Conservation (phyloP, 2,888 invertebrate species). For the Micropterix aruncella region DNA sequence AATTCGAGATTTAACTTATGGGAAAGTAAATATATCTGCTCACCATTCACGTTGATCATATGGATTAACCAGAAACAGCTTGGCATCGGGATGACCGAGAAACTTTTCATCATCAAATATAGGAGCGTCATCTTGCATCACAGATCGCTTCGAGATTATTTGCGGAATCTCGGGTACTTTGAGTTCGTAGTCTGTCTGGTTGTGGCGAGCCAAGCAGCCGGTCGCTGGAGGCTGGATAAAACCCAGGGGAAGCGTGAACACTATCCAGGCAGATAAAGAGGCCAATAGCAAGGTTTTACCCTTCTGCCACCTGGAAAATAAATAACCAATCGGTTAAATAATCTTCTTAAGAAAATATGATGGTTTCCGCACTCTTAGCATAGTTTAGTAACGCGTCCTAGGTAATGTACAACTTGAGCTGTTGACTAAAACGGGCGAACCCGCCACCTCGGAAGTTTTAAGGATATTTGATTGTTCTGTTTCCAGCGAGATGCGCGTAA, state of each 20-base stretch:
- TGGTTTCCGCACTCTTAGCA: no score
- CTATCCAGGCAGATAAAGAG: slow-evolving; percentile 88
- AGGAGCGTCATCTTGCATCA: slow-evolving; percentile 19
- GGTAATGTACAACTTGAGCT: no score
- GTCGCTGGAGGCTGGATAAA: slow-evolving; percentile 91
- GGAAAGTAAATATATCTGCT: no score
- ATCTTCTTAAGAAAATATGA: background rate
- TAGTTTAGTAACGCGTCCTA: no score
- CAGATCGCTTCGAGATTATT: slow-evolving; percentile 35
- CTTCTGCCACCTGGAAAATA: slow-evolving; percentile 51
- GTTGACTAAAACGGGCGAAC: no score
- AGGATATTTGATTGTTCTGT: no score
- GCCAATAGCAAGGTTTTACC: slow-evolving; percentile 79
- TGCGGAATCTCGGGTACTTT: slow-evolving; percentile 37
- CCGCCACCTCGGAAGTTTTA: no score
- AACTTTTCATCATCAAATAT: slow-evolving; percentile 6
- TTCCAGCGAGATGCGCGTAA: no score
- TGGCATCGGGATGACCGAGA: slow-evolving; percentile 14
- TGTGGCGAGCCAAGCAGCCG: slow-evolving; percentile 59
- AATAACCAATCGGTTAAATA: slow-evolving; percentile 62
- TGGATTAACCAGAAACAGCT: slow-evolving; percentile 12
- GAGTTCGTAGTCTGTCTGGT: slow-evolving; percentile 49
- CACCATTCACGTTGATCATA: no score
- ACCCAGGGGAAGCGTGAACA: slow-evolving; percentile 91
- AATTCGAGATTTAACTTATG: no score